These are phyloP conservation scores for Ctenosaura bakeri DNA, from an alignment of 2,797 vertebrate genomes.

Conservation along the genomic window DNA sequence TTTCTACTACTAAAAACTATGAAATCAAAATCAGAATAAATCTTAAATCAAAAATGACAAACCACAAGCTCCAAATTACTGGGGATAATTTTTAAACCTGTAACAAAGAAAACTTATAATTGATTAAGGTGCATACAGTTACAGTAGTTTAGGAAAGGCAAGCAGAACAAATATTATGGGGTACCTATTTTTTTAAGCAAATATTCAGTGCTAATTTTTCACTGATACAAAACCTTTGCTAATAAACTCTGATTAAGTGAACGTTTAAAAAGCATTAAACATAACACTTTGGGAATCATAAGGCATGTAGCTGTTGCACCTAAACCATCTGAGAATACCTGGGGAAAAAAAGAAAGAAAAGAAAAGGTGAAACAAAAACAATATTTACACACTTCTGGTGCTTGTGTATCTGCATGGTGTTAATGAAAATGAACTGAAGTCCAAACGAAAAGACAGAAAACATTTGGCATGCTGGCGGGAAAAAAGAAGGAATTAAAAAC, in stretches of 20 bases:
- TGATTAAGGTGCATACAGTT: slow-evolving; percentile 85
- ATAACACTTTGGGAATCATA: slow-evolving; percentile 30
- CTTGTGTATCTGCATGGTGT: slow-evolving; percentile 71
- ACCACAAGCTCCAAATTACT: slow-evolving; percentile 67
- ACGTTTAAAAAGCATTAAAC: slow-evolving; percentile 28
- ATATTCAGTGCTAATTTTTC: slow-evolving; percentile 51
- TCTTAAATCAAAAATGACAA: slow-evolving; percentile 68
- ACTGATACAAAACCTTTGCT: slow-evolving; percentile 56
- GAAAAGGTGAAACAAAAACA: slow-evolving; percentile 83
- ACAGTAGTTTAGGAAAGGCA: slow-evolving; percentile 52
- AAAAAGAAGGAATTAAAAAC: slow-evolving; percentile 85
- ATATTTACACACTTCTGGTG: slow-evolving; percentile 77
- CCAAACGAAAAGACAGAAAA: slow-evolving; percentile 82
- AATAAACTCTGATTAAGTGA: slow-evolving; percentile 57
- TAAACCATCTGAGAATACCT: slow-evolving; percentile 90
- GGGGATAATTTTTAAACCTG: slow-evolving; percentile 81
- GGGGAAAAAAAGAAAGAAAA: slow-evolving; percentile 78
- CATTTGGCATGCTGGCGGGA: slow-evolving; percentile 94
- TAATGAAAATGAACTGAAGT: slow-evolving; percentile 90
- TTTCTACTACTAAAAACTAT: slow-evolving; percentile 51
- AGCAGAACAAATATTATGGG: slow-evolving; percentile 27
- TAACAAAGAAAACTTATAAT: slow-evolving; percentile 79
- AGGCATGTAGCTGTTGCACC: slow-evolving; percentile 87
- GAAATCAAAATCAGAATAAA: slow-evolving; percentile 46
- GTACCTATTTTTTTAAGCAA: slow-evolving; percentile 48